Evolutionary conservation across 2,888 invertebrate species (phyloP).

Genomic region (Trissolcus brochymenae): DNA sequence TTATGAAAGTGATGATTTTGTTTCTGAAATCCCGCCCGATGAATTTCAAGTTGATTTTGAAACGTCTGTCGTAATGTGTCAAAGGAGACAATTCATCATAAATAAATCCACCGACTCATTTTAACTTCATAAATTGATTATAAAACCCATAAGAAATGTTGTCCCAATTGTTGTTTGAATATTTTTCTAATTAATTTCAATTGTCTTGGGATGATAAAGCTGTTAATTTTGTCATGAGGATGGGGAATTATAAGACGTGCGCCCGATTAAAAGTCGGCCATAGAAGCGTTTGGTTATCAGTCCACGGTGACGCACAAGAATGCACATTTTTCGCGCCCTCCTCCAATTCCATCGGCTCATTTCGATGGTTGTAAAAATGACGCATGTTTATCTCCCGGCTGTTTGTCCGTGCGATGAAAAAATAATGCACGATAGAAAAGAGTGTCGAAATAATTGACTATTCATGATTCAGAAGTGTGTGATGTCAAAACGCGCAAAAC

Average conservation of each 20-base stretch:
- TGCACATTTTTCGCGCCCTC: slow-evolving; percentile 35
- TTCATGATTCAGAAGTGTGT: not conserved
- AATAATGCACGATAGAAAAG: not conserved
- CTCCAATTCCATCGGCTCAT: slow-evolving; percentile 25
- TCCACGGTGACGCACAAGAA: slow-evolving; percentile 32
- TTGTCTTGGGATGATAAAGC: not conserved
- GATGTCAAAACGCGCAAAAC: not conserved
- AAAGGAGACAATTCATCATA: no score
- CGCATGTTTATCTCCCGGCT: slow-evolving; percentile 25
- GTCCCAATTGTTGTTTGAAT: no score
- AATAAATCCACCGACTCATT: no score
- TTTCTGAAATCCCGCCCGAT: not conserved
- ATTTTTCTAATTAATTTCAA: not conserved
- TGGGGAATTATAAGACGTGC: not conserved
- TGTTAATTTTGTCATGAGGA: not conserved
- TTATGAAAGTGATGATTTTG: slow-evolving; percentile 10
- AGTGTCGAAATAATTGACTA: slow-evolving; percentile 1
- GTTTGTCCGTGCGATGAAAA: not conserved
- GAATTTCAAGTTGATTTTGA: slow-evolving; percentile 1
- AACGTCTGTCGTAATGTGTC: slow-evolving; percentile 1
- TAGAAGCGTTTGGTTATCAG: slow-evolving; percentile 32
- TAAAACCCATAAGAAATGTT: no score
- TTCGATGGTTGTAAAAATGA: slow-evolving; percentile 35
- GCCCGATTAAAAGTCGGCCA: slow-evolving; percentile 13
- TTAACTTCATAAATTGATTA: no score